Evolutionary conservation across 2,113 vertebrate species (phyloP).

Genomic region (Pseudopodoces humilis): DNA sequence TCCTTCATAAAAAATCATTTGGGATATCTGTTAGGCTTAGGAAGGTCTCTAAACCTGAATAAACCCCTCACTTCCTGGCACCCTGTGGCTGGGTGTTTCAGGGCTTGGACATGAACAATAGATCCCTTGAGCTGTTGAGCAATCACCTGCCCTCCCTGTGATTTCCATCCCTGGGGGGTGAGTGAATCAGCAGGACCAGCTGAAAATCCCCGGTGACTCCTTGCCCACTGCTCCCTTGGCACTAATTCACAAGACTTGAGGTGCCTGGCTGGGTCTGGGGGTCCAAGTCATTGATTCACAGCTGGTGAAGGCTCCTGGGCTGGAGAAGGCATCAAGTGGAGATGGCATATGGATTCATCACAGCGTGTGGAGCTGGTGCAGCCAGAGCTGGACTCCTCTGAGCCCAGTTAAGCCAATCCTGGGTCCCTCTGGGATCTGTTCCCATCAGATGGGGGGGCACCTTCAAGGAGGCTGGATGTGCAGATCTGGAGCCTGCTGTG

Average conservation of each 20-base stretch:
- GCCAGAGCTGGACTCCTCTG: neutral
- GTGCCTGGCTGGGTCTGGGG: neutral
- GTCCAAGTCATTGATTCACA: neutral
- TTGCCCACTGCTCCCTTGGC: neutral
- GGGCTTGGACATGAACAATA: neutral
- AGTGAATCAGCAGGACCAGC: neutral
- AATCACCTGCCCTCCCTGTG: fast-evolving
- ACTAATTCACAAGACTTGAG: neutral
- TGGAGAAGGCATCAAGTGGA: neutral
- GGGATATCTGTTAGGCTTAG: neutral
- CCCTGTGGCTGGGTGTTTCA: neutral
- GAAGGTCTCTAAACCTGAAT: neutral
- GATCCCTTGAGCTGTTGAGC: neutral
- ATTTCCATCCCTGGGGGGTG: fast-evolving
- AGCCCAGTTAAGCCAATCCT: neutral
- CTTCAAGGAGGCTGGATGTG: neutral
- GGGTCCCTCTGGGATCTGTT: neutral
- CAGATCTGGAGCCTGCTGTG: neutral
- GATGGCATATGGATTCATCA: neutral
- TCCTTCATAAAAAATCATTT: neutral
- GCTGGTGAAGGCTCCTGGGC: neutral
- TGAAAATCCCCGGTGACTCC: neutral
- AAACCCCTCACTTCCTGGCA: neutral
- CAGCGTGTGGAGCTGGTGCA: fast-evolving
- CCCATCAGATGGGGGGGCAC: fast-evolving